These are phyloP conservation scores for Pachyrhynchus sulphureomaculatus DNA, from an alignment of 1,140 invertebrate species.

Conservation along the genomic window DNA sequence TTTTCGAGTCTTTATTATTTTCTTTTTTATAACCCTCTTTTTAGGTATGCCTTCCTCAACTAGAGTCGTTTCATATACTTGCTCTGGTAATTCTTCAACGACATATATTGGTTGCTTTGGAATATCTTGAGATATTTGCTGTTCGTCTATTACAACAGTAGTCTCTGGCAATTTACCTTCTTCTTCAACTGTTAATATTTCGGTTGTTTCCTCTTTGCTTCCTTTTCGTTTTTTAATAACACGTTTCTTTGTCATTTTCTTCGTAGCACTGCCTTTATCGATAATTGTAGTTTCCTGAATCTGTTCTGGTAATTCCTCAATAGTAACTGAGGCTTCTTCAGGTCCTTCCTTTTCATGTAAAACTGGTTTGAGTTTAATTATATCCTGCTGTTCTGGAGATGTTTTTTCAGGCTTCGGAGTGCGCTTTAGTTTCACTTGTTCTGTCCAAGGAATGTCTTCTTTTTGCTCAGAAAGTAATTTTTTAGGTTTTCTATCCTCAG, in stretches of 20 bases:
- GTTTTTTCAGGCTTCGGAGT: constrained; percentile 48
- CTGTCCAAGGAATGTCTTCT: constrained; percentile 47
- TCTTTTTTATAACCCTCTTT: constrained; percentile 46
- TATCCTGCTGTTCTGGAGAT: too few relatives aligned
- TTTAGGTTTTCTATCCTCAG: constrained; percentile 41
- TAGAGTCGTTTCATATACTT: constrained; percentile 44
- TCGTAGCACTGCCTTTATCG: constrained; percentile 45
- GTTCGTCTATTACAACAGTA: constrained; percentile 39
- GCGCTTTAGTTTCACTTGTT: constrained; percentile 52
- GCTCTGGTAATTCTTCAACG: constrained; percentile 49
- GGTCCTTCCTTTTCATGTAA: not conserved
- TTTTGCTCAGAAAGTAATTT: constrained; percentile 32
- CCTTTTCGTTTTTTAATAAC: constrained; percentile 43
- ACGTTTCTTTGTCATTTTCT: constrained; percentile 42
- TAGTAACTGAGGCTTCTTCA: too few relatives aligned
- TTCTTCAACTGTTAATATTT: constrained; percentile 39
- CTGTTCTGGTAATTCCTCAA: constrained; percentile 50
- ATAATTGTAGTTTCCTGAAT: constrained; percentile 19
- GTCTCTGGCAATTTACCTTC: constrained; percentile 40
- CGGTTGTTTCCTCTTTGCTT: constrained; percentile 41
- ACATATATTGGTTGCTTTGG: constrained; percentile 33
- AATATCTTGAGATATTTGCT: constrained; percentile 50
- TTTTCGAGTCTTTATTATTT: constrained; percentile 42
- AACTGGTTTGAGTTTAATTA: constrained; percentile 42
- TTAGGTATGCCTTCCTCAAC: constrained; percentile 47